phyloP scores from a whole-genome alignment of 1,140 invertebrate species.

The Drosophila guanche region DNA sequence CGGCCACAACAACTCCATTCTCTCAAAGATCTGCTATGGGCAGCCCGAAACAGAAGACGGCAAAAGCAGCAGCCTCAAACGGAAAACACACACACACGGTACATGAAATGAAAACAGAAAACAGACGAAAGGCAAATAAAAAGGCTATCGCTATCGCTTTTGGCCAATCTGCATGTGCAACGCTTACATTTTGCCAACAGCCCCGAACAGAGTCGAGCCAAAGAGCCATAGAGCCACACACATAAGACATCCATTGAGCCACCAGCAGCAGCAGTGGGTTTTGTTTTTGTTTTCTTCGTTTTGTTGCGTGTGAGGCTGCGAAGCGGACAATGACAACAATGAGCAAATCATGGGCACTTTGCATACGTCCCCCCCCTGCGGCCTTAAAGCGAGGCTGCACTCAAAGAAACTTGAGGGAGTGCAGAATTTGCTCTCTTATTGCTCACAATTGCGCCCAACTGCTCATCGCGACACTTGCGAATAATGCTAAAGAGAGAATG shows the following conservation, averaged over 20 bases:
- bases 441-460: too few species aligned
- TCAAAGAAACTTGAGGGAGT: not conserved
- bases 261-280: too few species aligned
- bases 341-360: slow-evolving; percentile 79
- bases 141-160: slow-evolving; percentile 79
- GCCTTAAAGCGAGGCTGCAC: slow-evolving; percentile 1
- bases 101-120: slow-evolving; percentile 24
- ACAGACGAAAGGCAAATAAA: slow-evolving; percentile 56
- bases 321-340: slow-evolving; percentile 73
- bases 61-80: not conserved
- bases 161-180: slow-evolving; percentile 78
- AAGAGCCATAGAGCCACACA: not conserved
- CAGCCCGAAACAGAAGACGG: slow-evolving; percentile 7
- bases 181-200: slow-evolving; percentile 11
- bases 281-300: not conserved
- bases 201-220: slow-evolving; percentile 2
- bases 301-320: slow-evolving; percentile 42
- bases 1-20: slow-evolving; percentile 53
- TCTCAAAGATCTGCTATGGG: slow-evolving; percentile 8
- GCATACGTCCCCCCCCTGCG: slow-evolving; percentile 39
- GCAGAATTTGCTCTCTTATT: too few species aligned
- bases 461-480: too few species aligned
- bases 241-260: too few species aligned
- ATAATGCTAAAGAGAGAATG: too few species aligned
- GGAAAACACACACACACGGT: slow-evolving; percentile 8